Percentiles rank a stretch among this genome's conserved stretches.
These are phyloP conservation scores for Heteropelma amictum DNA, from an alignment of 2,888 invertebrate genomes.

Conservation along the genomic window DNA sequence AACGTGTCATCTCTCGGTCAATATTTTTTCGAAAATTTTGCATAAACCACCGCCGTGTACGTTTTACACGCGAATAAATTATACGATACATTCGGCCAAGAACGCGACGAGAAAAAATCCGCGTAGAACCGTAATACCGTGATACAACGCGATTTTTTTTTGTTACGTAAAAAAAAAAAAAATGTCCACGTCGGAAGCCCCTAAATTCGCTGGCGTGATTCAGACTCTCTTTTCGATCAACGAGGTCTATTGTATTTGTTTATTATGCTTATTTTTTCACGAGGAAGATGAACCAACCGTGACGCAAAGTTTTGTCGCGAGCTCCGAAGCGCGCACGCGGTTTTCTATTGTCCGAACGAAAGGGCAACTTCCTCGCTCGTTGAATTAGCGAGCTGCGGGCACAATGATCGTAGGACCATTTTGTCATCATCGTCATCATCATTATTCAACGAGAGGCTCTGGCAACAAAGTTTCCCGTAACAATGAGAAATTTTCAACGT, in stretches of 20 bases:
- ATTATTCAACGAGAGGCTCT: conserved; percentile 46
- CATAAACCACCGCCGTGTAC: too few species aligned
- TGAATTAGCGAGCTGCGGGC: conserved; percentile 47
- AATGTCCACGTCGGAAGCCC: too few species aligned
- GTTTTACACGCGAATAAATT: too few species aligned
- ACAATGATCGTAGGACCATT: conserved; percentile 49
- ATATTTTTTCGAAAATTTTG: conserved; percentile 21
- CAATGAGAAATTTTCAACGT: conserved; percentile 47
- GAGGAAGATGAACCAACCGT: conserved; percentile 9
- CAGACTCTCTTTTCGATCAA: neutral
- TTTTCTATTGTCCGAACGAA: conserved; percentile 53
- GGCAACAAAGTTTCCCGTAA: conserved; percentile 37
- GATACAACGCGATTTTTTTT: conserved; percentile 1
- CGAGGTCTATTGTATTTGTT: neutral
- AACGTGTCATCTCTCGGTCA: conserved; percentile 5
- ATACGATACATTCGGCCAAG: too few species aligned
- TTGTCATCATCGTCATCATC: conserved; percentile 51
- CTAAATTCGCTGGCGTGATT: too few species aligned
- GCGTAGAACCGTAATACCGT: too few species aligned
- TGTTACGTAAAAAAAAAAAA: neutral
- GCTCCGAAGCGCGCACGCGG: conserved; percentile 17
- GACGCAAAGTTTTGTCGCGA: conserved; percentile 15
- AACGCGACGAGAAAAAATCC: neutral
- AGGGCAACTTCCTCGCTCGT: conserved; percentile 55
- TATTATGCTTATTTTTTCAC: neutral